phyloP scores from a whole-genome alignment of 2,797 vertebrate species.

The Sternotherus odoratus region DNA sequence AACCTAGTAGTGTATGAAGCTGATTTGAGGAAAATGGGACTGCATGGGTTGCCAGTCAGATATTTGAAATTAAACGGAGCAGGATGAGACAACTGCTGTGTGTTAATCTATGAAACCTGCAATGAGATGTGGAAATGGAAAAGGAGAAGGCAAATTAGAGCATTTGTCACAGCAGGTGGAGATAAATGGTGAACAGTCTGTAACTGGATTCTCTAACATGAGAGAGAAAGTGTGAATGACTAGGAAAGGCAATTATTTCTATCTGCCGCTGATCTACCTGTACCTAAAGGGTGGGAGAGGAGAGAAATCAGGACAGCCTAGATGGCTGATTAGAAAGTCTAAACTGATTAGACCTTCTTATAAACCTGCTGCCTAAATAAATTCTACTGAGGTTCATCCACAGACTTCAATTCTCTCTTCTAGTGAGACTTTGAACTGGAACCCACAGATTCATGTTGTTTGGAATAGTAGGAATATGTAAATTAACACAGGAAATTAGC shows the following conservation, averaged over 20 bases:
- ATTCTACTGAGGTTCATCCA: neutral
- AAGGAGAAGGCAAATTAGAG: constrained; percentile 37
- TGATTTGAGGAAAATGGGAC: constrained; percentile 8
- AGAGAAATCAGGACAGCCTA: neutral
- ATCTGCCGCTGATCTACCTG: constrained; percentile 17
- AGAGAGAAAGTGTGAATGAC: constrained; percentile 38
- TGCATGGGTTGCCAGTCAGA: rapidly evolving
- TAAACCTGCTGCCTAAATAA: neutral
- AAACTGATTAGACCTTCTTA: neutral
- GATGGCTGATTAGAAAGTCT: neutral
- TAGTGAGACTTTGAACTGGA: neutral
- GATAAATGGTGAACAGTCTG: constrained; percentile 52
- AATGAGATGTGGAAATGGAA: constrained; percentile 33
- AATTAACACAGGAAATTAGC: constrained; percentile 6
- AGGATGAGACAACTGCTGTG: neutral
- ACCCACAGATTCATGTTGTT: neutral
- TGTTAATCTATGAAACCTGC: neutral
- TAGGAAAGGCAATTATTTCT: constrained; percentile 42
- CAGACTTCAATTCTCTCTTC: neutral
- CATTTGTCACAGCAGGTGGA: constrained; percentile 56
- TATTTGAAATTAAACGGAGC: constrained; percentile 22
- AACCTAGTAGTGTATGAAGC: neutral
- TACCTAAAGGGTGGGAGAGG: constrained; percentile 5
- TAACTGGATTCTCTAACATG: constrained; percentile 62
- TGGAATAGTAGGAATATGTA: neutral